phyloP scores from a whole-genome alignment of 2,797 vertebrate species.

The Gila robusta region DNA sequence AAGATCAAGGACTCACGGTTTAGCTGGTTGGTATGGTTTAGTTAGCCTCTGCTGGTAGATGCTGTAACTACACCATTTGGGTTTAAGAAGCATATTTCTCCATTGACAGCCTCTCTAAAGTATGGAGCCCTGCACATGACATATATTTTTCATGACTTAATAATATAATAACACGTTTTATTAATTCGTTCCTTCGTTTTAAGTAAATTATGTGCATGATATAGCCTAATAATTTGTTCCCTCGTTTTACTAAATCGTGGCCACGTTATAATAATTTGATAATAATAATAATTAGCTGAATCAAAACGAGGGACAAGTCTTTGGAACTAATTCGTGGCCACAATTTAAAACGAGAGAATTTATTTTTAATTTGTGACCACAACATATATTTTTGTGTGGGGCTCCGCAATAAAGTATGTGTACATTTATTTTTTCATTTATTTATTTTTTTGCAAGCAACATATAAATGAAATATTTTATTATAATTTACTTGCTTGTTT shows the following conservation, averaged over 20 bases:
- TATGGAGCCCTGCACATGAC: background rate
- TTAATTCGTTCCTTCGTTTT: background rate
- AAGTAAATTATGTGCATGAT: background rate
- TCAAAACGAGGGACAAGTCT: no score
- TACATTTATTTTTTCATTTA: no score
- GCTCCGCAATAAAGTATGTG: no score
- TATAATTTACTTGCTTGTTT: no score
- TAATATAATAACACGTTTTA: background rate
- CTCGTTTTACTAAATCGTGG: no score
- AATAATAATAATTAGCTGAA: background rate
- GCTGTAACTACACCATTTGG: background rate
- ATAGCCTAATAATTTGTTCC: no score
- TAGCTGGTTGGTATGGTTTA: constrained; percentile 17
- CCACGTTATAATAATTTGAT: background rate
- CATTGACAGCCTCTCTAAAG: background rate
- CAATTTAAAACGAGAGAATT: no score
- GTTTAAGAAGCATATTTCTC: background rate
- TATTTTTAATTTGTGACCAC: no score
- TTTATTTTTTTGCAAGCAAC: no score
- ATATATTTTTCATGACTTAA: background rate
- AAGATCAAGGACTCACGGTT: background rate
- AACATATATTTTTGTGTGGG: no score
- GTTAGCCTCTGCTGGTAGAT: constrained; percentile 26
- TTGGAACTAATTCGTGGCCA: no score
- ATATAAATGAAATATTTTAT: no score